These are phyloP conservation scores for Lottia scabra DNA, from an alignment of 2,888 invertebrate genomes.

Conservation along the genomic window DNA sequence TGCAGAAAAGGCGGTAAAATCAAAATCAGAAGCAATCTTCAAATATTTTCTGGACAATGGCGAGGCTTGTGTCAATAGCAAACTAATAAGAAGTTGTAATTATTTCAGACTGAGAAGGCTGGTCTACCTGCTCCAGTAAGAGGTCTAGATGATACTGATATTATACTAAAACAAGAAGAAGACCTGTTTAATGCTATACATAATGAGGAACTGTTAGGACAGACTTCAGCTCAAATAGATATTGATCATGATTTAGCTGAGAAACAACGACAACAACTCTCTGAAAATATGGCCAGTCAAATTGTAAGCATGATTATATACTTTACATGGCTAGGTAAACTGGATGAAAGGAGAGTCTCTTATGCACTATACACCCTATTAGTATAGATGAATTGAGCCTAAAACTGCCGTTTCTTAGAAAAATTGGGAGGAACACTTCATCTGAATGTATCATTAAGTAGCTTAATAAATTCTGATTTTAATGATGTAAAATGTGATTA, in stretches of 20 bases:
- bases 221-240: constrained; percentile 47
- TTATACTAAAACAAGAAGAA: constrained; percentile 47
- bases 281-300: constrained; percentile 53
- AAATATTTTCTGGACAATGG: too few species aligned
- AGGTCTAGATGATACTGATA: constrained; percentile 43
- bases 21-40: too few species aligned
- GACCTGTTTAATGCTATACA: constrained; percentile 46
- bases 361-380: too few species aligned
- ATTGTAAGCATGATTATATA: constrained; percentile 40
- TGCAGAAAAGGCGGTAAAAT: too few species aligned
- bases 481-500: too few species aligned
- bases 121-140: constrained; percentile 54
- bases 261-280: constrained; percentile 48
- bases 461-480: too few species aligned
- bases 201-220: constrained; percentile 54
- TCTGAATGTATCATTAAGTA: too few species aligned
- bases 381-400: too few species aligned
- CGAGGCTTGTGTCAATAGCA: too few species aligned
- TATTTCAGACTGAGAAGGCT: constrained; percentile 49
- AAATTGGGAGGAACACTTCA: too few species aligned
- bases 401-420: too few species aligned
- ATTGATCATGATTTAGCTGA: constrained; percentile 44
- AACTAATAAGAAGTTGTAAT: background rate
- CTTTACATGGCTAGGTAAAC: background rate
- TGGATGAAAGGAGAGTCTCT: too few species aligned